A percentile compares a stretch with the other conserved stretches of the same genome.
These are phyloP conservation scores for Gadus macrocephalus DNA, from an alignment of 2,113 vertebrate species.

Conservation along the genomic window DNA sequence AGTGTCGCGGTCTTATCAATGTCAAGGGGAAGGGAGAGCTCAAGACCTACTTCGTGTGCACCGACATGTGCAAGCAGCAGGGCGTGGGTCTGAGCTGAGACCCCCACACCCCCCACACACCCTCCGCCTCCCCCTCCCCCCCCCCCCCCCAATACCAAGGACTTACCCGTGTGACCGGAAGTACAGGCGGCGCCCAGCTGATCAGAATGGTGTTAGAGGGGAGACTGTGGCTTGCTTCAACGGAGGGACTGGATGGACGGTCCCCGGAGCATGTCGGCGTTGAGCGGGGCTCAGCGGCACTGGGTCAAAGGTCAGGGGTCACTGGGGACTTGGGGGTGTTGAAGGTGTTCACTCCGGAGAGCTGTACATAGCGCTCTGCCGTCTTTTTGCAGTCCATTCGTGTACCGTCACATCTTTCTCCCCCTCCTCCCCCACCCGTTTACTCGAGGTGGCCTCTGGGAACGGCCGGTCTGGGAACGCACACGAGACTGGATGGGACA, in stretches of 20 bases:
- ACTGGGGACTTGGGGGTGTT: background rate
- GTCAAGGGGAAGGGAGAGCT: conserved; percentile 98
- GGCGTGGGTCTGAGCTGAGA: conserved; percentile 83
- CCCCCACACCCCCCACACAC: conserved; percentile 1
- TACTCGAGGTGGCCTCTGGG: no score
- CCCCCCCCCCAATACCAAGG: no score
- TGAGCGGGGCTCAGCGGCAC: background rate
- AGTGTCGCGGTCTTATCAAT: conserved; percentile 90
- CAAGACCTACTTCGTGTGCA: conserved; percentile 93
- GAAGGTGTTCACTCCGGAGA: background rate
- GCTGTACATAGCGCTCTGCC: conserved; percentile 16
- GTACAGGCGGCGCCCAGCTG: no score
- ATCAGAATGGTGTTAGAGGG: no score
- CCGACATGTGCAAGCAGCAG: conserved; percentile 91
- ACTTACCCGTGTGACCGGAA: no score
- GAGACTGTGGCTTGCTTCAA: no score
- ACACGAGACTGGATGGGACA: no score
- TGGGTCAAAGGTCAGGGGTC: background rate
- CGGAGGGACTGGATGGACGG: no score
- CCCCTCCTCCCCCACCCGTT: no score
- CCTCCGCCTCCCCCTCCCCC: background rate
- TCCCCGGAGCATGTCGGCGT: no score
- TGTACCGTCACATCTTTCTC: no score
- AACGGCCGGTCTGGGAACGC: no score
- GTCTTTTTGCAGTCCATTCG: background rate